These are phyloP conservation scores for Terebella lapidaria DNA, from an alignment of 2,888 invertebrate species.

Conservation along the genomic window DNA sequence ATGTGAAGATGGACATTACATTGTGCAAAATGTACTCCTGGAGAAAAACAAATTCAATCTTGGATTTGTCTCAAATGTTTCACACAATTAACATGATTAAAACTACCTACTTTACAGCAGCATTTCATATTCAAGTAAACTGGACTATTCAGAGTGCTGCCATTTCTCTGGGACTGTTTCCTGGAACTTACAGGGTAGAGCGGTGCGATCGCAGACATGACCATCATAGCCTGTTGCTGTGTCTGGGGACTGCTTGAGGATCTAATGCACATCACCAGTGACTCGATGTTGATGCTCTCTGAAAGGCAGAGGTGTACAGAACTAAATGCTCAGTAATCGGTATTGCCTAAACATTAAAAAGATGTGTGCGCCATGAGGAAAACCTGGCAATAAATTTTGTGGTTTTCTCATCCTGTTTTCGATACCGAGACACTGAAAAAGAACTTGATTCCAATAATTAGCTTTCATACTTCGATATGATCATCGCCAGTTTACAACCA, in stretches of 20 bases:
- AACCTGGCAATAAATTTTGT: no score
- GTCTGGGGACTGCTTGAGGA: constrained; percentile 91
- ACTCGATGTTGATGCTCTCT: constrained; percentile 60
- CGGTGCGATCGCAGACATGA: constrained; percentile 73
- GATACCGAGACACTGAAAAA: no score
- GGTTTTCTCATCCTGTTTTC: no score
- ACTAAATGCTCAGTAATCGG: no score
- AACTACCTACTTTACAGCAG: neutral
- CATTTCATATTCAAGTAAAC: neutral
- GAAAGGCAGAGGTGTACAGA: no score
- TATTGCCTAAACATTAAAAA: no score
- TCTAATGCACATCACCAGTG: constrained; percentile 82
- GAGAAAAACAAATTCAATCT: no score
- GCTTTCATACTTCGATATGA: no score
- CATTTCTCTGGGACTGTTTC: no score
- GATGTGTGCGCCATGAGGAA: no score
- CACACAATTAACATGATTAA: neutral
- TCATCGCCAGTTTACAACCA: no score
- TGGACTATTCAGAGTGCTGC: neutral
- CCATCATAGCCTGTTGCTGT: constrained; percentile 83
- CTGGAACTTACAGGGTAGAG: constrained; percentile 63
- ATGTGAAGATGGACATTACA: constrained; percentile 94
- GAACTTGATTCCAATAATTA: no score
- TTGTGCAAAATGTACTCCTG: constrained; percentile 75
- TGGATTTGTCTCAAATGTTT: neutral